Percentiles rank a stretch among this genome's conserved stretches.
phyloP scores from a whole-genome alignment of 2,888 invertebrate species.

The Caenorhabditis drosophilae region DNA sequence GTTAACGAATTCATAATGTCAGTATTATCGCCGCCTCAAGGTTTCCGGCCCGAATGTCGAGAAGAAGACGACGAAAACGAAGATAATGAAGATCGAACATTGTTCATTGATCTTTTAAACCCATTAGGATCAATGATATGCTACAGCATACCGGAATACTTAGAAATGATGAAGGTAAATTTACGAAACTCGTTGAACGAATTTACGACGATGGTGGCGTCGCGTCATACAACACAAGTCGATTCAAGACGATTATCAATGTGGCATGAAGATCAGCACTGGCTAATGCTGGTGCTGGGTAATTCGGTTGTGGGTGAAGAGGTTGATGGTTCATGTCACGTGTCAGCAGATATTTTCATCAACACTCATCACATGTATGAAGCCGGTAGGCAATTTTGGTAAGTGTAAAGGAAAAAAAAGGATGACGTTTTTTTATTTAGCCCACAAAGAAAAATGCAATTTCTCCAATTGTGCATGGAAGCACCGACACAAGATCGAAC shows the following conservation, averaged over 20 bases:
- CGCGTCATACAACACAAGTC: slow-evolving; percentile 60
- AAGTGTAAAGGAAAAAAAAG: neutral
- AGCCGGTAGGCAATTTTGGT: slow-evolving; percentile 5
- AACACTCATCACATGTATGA: slow-evolving; percentile 18
- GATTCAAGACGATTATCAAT: slow-evolving; percentile 73
- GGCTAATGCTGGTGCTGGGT: slow-evolving; percentile 80
- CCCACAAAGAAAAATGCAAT: slow-evolving; percentile 25
- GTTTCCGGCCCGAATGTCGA: slow-evolving; percentile 72
- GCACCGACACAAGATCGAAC: slow-evolving; percentile 36
- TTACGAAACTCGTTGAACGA: slow-evolving; percentile 26
- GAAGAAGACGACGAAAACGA: slow-evolving; percentile 75
- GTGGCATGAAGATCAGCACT: slow-evolving; percentile 87
- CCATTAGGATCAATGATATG: slow-evolving; percentile 68
- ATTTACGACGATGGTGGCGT: slow-evolving; percentile 35
- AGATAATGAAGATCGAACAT: slow-evolving; percentile 75
- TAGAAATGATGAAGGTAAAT: slow-evolving; percentile 39
- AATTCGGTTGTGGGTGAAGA: slow-evolving; percentile 50
- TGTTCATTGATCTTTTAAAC: slow-evolving; percentile 70
- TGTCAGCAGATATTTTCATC: slow-evolving; percentile 47
- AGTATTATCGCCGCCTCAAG: slow-evolving; percentile 83
- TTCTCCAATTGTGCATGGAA: slow-evolving; percentile 38
- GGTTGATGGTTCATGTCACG: slow-evolving; percentile 46
- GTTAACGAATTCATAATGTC: slow-evolving; percentile 83
- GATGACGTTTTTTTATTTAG: slow-evolving; percentile 13
- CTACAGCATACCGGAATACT: slow-evolving; percentile 40